Evolutionary conservation across 2,797 vertebrate genomes (phyloP).

Genomic region (Hypotaenidia okinawae): DNA sequence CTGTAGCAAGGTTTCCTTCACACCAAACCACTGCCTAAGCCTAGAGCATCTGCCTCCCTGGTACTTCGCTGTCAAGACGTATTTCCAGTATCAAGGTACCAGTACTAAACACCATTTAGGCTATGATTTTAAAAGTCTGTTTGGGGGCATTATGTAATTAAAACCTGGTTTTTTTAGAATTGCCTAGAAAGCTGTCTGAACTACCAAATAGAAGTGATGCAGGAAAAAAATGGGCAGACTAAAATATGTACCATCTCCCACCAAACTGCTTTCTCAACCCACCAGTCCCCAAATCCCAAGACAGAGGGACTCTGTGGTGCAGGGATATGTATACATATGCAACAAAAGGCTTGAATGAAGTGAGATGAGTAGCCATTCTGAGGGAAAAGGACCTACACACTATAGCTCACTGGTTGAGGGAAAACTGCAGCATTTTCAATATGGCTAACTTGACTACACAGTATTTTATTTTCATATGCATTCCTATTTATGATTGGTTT

Average conservation of each 20-base stretch:
- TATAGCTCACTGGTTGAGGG: background rate
- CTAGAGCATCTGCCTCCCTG: background rate
- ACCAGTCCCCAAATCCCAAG: background rate
- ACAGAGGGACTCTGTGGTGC: background rate
- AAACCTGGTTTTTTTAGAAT: background rate
- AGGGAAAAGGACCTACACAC: background rate
- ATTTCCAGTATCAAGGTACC: background rate
- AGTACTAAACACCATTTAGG: background rate
- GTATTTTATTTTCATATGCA: background rate
- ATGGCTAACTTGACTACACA: background rate
- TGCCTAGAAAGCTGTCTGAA: background rate
- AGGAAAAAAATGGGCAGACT: background rate
- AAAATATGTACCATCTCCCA: background rate
- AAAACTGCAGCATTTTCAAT: background rate
- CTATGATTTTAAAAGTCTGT: background rate
- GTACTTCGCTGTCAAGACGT: background rate
- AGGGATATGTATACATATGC: background rate
- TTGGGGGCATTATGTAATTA: background rate
- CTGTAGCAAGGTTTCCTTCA: constrained; percentile 17
- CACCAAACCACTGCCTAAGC: background rate
- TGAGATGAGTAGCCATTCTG: background rate
- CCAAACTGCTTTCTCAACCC: background rate
- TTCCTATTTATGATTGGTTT: constrained; percentile 68
- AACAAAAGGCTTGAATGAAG: background rate
- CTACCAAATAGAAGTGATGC: background rate